phyloP scores from a whole-genome alignment of 2,113 vertebrate species.

The Ammodytes dubius region DNA sequence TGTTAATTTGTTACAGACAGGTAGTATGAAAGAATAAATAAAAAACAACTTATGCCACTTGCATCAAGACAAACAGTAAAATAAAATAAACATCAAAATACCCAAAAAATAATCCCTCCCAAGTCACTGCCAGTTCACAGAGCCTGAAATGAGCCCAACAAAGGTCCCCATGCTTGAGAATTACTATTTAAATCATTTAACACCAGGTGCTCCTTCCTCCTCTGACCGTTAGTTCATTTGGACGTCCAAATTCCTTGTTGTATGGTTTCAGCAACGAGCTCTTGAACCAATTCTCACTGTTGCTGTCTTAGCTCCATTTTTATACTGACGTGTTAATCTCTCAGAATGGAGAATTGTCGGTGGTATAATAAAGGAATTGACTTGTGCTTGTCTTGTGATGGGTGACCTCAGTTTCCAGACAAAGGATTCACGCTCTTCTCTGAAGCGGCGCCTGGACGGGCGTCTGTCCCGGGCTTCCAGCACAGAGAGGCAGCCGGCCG shows the following conservation, averaged over 20 bases:
- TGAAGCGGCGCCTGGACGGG: slow-evolving; percentile 89
- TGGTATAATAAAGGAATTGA: neutral
- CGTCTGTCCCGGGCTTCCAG: slow-evolving; percentile 90
- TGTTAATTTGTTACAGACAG: too few species aligned
- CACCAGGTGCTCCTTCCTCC: too few species aligned
- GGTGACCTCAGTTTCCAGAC: slow-evolving; percentile 87
- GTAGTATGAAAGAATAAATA: neutral
- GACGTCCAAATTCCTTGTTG: too few species aligned
- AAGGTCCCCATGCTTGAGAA: too few species aligned
- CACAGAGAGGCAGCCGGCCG: slow-evolving; percentile 83
- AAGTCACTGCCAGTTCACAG: too few species aligned
- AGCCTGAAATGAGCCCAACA: too few species aligned
- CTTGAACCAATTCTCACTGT: neutral
- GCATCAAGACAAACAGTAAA: too few species aligned
- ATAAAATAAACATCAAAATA: too few species aligned
- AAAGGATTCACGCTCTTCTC: slow-evolving; percentile 90
- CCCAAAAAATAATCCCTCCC: too few species aligned
- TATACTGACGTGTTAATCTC: neutral
- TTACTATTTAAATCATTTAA: too few species aligned
- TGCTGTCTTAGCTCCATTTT: neutral
- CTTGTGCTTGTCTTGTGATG: slow-evolving; percentile 14
- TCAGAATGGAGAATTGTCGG: neutral
- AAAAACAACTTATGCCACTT: neutral
- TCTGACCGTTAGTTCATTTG: too few species aligned
- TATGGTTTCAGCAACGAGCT: neutral